These are phyloP conservation scores for Bugulina stolonifera DNA, from an alignment of 2,888 invertebrate species.

Conservation along the genomic window DNA sequence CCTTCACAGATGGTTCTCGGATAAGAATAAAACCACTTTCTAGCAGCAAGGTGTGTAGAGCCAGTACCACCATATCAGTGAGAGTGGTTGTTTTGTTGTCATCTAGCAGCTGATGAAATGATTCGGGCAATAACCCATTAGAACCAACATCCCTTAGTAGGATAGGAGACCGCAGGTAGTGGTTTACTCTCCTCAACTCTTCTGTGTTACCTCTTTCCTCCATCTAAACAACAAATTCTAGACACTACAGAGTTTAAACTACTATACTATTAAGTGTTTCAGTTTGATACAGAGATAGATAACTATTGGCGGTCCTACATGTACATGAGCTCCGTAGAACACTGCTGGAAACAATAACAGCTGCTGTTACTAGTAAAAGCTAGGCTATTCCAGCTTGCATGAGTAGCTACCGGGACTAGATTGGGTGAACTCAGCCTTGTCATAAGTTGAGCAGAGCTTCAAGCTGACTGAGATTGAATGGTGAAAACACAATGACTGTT, in stretches of 20 bases:
- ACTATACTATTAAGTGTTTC: too few relatives aligned
- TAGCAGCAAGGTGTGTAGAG: conserved; percentile 5
- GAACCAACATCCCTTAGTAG: neutral
- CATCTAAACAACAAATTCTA: neutral
- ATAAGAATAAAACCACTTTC: neutral
- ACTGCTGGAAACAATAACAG: too few relatives aligned
- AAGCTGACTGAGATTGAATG: too few relatives aligned
- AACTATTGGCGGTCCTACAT: neutral
- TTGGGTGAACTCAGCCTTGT: too few relatives aligned
- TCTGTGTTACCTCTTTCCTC: neutral
- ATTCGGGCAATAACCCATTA: neutral
- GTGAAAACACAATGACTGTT: too few relatives aligned
- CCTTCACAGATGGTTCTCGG: neutral
- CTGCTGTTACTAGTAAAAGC: too few relatives aligned
- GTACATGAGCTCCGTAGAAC: too few relatives aligned
- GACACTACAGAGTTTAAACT: too few relatives aligned
- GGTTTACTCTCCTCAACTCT: neutral
- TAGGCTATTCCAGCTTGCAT: too few relatives aligned
- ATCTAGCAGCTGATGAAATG: neutral
- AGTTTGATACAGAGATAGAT: too few relatives aligned
- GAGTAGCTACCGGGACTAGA: too few relatives aligned
- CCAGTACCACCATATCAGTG: neutral
- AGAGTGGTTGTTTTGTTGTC: neutral
- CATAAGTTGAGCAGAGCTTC: too few relatives aligned
- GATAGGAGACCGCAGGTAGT: neutral